Base-by-base conservation (phyloP, 2,888 invertebrate genomes). In the Cephalotes varians region DNA sequence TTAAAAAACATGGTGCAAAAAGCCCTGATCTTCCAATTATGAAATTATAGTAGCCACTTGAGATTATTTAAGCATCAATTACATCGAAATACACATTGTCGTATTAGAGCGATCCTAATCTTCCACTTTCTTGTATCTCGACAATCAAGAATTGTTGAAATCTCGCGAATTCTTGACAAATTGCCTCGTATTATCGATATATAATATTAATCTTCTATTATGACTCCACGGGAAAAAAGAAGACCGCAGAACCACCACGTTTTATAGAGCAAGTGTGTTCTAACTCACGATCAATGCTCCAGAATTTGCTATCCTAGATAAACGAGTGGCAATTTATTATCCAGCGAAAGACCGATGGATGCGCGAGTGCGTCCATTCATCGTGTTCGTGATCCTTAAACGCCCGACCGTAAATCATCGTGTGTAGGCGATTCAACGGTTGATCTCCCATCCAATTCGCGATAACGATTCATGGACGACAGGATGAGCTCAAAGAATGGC, bases 311-410 rank as follows among this genome's bases (percentile, higher is more conserved):
- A 83, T 87, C 77, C 73, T 86, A 83, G 74, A 67, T 64, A 85
- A 81, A 82, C 83, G 84, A 71, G 82, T 73, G 62, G 73, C 49
- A 77, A 82, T 82, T 67, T 77, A 40, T 87, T 87, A 85, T 69
- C 77, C 83, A 51, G 62, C 69, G 37, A 72, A 86, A 81, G 86
- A 84, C 40, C 81, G 83, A 87, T 86, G 87, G 84, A 86, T 87
- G 76, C 71, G 40, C 80, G 58, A 34, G 49, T 56, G 34, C 64
- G 60, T 60, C 44, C 82, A 81, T 87, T 83, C 77, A 74, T 85
- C 77, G 74, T 40, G 54, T 71, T 64, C 65, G 71, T 60, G 82
- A 83, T 86, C 54, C 81, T 79, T 81, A 81, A 85, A 80, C 44
- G 69, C 65, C 60, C 54, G 79, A 67, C 56, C 86, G 60, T 87